Percentiles rank a stretch among this genome's conserved stretches.
phyloP scores from a whole-genome alignment of 2,797 vertebrate species.

The Lacerta viridis region DNA sequence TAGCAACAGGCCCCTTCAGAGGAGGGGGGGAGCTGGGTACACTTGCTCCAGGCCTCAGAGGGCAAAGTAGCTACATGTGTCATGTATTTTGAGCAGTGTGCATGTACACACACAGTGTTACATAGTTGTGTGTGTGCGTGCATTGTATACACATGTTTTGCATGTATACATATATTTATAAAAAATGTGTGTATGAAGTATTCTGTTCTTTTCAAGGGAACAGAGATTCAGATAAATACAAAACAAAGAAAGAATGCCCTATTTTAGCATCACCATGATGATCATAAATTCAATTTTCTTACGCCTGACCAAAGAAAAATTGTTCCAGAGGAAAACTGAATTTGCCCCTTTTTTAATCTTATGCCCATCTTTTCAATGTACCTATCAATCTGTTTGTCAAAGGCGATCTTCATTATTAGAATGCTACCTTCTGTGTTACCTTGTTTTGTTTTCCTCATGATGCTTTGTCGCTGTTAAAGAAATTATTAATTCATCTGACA shows the following conservation, averaged over 20 bases:
- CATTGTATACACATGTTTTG: neutral
- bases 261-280: neutral
- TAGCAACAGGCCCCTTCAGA: neutral
- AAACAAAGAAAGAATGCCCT: neutral
- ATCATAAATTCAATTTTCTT: slow-evolving; percentile 43
- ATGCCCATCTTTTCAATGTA: slow-evolving; percentile 3
- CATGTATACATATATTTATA: neutral
- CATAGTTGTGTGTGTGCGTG: neutral
- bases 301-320: slow-evolving; percentile 1
- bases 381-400: neutral
- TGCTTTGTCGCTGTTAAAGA: slow-evolving; percentile 53
- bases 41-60: no score
- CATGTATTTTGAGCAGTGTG: neutral
- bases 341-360: neutral
- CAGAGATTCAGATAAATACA: neutral
- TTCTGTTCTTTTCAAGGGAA: neutral
- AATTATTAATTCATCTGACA: slow-evolving; percentile 60
- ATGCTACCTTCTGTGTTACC: slow-evolving; percentile 30
- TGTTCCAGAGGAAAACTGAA: slow-evolving; percentile 7
- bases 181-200: neutral
- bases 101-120: neutral
- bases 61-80: no score
- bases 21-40: no score
- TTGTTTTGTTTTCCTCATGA: slow-evolving; percentile 42
- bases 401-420: slow-evolving; percentile 17